Evolutionary conservation across 2,113 vertebrate genomes (phyloP).

Genomic region (Chlorocebus sabaeus): DNA sequence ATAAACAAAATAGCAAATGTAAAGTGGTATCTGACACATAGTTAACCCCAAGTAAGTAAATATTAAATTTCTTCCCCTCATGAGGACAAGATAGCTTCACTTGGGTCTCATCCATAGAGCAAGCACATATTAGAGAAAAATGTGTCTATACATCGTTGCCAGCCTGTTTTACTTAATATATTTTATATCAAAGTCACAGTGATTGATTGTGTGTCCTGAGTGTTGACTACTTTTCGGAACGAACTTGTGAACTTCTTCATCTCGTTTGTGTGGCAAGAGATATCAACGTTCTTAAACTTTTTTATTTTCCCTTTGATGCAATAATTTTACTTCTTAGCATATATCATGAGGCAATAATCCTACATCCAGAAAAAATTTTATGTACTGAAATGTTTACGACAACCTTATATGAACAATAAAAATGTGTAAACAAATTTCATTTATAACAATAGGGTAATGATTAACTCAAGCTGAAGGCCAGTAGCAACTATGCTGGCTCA

Average conservation of each 20-base stretch:
- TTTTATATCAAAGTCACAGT: constrained; percentile 13
- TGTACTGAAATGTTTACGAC: not conserved
- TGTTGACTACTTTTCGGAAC: not conserved
- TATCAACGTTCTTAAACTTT: not conserved
- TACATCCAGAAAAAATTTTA: not conserved
- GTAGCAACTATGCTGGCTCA: too few relatives aligned
- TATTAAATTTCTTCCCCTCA: not conserved
- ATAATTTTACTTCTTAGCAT: not conserved
- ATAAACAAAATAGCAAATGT: not conserved
- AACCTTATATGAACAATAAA: not conserved
- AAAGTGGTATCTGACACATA: constrained; percentile 2
- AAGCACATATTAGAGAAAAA: not conserved
- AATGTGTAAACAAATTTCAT: not conserved
- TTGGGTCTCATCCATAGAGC: not conserved
- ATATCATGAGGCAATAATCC: not conserved
- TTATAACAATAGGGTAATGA: not conserved
- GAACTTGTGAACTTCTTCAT: constrained; percentile 4
- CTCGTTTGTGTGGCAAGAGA: not conserved
- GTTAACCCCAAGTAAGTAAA: not conserved
- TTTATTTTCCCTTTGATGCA: not conserved
- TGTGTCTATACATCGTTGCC: not conserved
- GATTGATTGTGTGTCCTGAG: not conserved
- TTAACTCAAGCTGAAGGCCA: not conserved
- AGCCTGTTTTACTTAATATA: constrained; percentile 1
- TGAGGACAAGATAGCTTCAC: not conserved